Evolutionary conservation across 1,140 invertebrate genomes (phyloP).

Genomic region (Orchesella cincta): DNA sequence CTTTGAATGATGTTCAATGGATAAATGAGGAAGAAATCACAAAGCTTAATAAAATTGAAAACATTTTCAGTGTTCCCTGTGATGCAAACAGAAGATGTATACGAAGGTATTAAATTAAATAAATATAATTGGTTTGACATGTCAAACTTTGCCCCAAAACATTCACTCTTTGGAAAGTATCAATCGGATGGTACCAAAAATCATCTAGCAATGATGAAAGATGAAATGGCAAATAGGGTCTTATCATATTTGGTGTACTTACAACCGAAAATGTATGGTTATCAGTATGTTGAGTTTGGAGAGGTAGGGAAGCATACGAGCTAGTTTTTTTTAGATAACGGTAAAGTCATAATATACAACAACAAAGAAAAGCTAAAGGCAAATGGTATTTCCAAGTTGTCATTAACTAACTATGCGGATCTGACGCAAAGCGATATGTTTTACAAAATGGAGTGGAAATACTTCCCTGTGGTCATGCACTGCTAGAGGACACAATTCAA

Average conservation of each 20-base stretch:
- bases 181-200: neutral
- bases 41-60: no score
- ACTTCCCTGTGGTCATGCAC: neutral
- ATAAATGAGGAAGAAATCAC: no score
- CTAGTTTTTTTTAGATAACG: no score
- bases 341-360: neutral
- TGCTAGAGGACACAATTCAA: neutral
- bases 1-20: no score
- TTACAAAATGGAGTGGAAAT: neutral
- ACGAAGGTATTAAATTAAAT: neutral
- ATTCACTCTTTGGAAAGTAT: neutral
- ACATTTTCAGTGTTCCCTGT: neutral
- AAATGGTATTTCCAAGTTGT: no score
- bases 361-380: neutral
- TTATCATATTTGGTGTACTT: neutral
- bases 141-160: neutral
- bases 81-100: neutral
- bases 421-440: neutral
- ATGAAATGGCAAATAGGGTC: neutral
- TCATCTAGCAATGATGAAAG: neutral
- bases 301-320: neutral
- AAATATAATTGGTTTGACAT: neutral
- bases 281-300: neutral
- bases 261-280: neutral
- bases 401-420: neutral